Evolutionary conservation across 2,888 invertebrate species (phyloP), one percentile per base, ranked within the genome.

Genomic region (Mechanitis mazaeus): DNA sequence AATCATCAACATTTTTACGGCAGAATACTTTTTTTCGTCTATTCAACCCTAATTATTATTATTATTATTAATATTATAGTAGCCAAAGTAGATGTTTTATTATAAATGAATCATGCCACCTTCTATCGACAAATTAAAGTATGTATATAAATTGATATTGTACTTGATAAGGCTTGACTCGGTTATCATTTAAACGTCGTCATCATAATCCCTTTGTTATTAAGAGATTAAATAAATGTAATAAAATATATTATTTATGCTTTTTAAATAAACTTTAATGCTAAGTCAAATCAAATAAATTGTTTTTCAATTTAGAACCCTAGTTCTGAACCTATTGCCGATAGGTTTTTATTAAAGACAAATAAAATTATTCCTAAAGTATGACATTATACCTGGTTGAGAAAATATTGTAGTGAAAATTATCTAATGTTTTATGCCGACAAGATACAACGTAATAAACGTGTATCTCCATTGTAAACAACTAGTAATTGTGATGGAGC

Each of bases 391-490:
- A 55, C 31, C 31, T 35, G 33, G 54, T 38, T 62, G 31, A 42
- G 45, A 61, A 56, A 59, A 47, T 63, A 55, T 61, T 61, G 38
- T 73, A 71, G 72, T 73, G 75, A 79, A 69, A 75, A 72, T 71
- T 70, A 70, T 72, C 73, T 75, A 69, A 69, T 80, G 83, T 83
- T 82, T 81, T 75, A 77, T 74, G 74, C 70, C 68, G 71, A 71
- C 70, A 76, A 83, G 80, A 83, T 84, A 83, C 78, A 84, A 79
- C 80, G 84, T 86, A 81, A 86, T 88, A 84, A 85, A 87, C 79
- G 81, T 84, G 81, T 88, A 88, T 86, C 83, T 86, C 78, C 69
- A 80, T 68, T 75, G 87, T 81, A 86, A 87, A 89, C 87, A 74
- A 72, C 72, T 76, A 77, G 80, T 77, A 74, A 78, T 71, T 69